Evolutionary conservation across 2,888 invertebrate genomes (phyloP), one percentile per base, ranked within the genome.

Genomic region (Catocala sponsa): DNA sequence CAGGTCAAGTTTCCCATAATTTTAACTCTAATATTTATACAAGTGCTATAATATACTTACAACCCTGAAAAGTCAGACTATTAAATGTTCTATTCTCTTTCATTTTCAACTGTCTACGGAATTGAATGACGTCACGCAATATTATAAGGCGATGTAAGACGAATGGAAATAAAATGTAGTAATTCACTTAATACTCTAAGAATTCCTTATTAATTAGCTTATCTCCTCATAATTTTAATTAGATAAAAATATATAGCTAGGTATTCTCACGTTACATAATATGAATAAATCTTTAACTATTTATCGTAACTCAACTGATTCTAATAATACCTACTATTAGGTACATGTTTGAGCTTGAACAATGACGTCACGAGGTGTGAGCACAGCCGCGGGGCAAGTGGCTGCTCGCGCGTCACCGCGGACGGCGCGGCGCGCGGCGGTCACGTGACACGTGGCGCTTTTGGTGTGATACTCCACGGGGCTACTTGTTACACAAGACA

Each of bases 21-120:
- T 66, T 58, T 73, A 70, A 60, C 59, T 63, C 72, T 76, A 72
- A 72, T 72, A 69, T 63, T 69, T 66, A 68, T 68, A 76, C 71
- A 68, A 56, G 63, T 78, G 72, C 76, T 81, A 80, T 75, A 71
- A 77, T 78, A 75, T 77, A 80, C 75, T 73, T 80, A 83, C 81
- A 88, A 89, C 88, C 88, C 88, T 89, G 88, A 81, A 81, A 85
- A 80, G 79, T 87, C 88, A 87, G 87, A 88, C 87, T 86, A 87
- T 86, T 79, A 75, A 78, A 80, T 74, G 81, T 74, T 69, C 79
- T 80, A 79, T 80, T 72, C 68, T 67, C 69, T 67, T 72, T 66
- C 64, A 64, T 73, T 64, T 6, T 63, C 64, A 44, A 70, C 74
- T 59, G 77, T 59, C 75, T 77, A 73, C 64, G 68, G 61, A 73